Percentiles rank a stretch among this genome's conserved stretches.
phyloP scores from a whole-genome alignment of 2,797 vertebrate genomes.

The Trematomus bernacchii region DNA sequence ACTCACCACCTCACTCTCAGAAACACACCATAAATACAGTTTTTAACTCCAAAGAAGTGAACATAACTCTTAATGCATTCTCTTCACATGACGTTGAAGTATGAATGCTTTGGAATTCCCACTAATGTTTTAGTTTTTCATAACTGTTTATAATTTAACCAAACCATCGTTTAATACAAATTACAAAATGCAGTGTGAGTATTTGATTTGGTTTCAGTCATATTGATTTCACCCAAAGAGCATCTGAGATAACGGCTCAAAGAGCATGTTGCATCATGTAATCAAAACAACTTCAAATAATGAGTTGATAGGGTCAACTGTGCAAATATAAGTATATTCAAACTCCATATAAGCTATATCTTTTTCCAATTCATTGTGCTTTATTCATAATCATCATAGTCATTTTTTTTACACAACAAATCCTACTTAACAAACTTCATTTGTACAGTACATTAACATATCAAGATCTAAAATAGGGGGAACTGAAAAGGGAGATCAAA shows the following conservation, averaged over 20 bases:
- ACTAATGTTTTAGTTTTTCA: slow-evolving; percentile 11
- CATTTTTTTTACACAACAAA: neutral
- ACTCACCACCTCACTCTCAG: slow-evolving; percentile 36
- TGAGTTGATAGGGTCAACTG: neutral
- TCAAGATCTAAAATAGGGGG: neutral
- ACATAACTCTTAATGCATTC: neutral
- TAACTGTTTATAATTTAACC: slow-evolving; percentile 16
- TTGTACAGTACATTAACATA: neutral
- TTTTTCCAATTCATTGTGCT: neutral
- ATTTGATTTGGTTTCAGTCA: no score
- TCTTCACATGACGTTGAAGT: neutral
- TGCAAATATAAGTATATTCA: neutral
- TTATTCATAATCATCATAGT: slow-evolving; percentile 1
- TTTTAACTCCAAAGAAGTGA: neutral
- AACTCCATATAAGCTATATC: neutral
- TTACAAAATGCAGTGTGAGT: no score
- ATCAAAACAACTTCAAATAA: slow-evolving; percentile 1
- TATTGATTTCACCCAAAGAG: neutral
- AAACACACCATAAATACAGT: neutral
- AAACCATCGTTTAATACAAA: slow-evolving; percentile 24
- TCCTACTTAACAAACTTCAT: neutral
- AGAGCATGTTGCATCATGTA: slow-evolving; percentile 6
- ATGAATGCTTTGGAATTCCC: neutral
- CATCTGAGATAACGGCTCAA: neutral
- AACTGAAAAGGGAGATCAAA: neutral